Conservation (phyloP, 2,113 vertebrate genomes). For the Psophia crepitans region DNA sequence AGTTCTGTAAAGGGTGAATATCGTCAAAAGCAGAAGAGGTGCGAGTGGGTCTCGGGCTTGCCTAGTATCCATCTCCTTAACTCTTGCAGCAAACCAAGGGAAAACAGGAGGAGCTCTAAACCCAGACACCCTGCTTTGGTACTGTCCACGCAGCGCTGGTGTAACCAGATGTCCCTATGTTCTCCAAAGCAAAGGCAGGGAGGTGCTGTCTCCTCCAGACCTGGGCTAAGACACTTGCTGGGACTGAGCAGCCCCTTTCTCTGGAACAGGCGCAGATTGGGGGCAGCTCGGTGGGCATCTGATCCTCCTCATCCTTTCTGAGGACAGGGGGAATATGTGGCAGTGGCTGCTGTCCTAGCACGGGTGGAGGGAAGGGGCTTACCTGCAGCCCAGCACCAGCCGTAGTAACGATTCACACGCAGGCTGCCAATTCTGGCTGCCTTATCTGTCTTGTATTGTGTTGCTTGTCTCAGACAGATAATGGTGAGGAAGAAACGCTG, state of each 20-base stretch:
- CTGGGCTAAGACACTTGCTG: background rate
- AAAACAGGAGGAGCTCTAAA: background rate
- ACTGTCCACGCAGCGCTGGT: fast-evolving
- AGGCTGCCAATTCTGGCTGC: background rate
- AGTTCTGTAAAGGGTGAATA: background rate
- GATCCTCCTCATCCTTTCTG: background rate
- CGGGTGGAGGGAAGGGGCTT: background rate
- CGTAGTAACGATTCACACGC: fast-evolving
- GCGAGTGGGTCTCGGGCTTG: background rate
- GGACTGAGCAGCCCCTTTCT: background rate
- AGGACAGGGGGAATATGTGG: background rate
- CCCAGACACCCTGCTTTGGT: no score
- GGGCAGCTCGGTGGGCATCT: background rate
- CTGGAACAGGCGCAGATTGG: background rate
- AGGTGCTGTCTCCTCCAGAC: background rate
- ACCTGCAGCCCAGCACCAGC: background rate
- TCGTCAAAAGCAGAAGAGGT: background rate
- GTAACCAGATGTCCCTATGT: no score
- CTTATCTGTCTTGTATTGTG: background rate
- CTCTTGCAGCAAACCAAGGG: background rate
- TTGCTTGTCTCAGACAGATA: background rate
- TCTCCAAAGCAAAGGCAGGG: background rate
- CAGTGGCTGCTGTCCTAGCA: background rate
- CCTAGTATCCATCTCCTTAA: background rate
- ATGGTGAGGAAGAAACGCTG: background rate